A percentile compares a stretch with the other conserved stretches of the same genome.
These are phyloP conservation scores for Propithecus coquereli DNA, from an alignment of 2,113 vertebrate species.

Conservation along the genomic window DNA sequence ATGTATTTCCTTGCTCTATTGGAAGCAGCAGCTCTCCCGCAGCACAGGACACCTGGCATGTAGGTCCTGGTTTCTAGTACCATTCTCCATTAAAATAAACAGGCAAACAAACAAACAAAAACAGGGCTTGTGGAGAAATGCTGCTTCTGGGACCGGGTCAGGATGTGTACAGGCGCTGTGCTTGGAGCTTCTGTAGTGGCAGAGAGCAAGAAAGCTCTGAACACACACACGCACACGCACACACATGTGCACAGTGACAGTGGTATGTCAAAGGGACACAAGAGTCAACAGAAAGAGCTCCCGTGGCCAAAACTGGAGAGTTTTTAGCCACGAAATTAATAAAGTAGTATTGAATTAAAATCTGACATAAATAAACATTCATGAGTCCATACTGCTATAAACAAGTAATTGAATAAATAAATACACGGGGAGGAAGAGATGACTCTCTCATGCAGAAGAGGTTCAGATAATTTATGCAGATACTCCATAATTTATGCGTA, in stretches of 20 bases:
- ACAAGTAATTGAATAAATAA: too few relatives aligned
- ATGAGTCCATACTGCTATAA: fast-evolving
- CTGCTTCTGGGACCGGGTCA: not conserved
- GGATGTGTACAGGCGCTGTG: not conserved
- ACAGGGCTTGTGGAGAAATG: not conserved
- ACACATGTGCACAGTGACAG: too few relatives aligned
- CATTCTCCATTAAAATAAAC: not conserved
- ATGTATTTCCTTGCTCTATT: not conserved
- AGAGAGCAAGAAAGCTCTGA: not conserved
- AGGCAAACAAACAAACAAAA: too few relatives aligned
- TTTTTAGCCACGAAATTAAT: not conserved
- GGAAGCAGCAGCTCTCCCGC: fast-evolving
- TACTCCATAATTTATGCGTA: fast-evolving
- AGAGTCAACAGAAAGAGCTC: not conserved
- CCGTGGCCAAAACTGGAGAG: not conserved
- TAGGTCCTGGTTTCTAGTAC: not conserved
- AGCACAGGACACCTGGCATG: not conserved
- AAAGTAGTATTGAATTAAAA: not conserved
- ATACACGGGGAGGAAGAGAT: too few relatives aligned
- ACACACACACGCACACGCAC: not conserved
- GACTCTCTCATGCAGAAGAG: too few relatives aligned
- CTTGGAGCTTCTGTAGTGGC: not conserved
- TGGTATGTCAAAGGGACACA: not conserved
- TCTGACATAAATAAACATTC: too few relatives aligned
- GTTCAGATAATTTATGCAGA: not conserved